Conservation (phyloP, 2,888 invertebrate genomes). For the Hedychridium roseum region DNA sequence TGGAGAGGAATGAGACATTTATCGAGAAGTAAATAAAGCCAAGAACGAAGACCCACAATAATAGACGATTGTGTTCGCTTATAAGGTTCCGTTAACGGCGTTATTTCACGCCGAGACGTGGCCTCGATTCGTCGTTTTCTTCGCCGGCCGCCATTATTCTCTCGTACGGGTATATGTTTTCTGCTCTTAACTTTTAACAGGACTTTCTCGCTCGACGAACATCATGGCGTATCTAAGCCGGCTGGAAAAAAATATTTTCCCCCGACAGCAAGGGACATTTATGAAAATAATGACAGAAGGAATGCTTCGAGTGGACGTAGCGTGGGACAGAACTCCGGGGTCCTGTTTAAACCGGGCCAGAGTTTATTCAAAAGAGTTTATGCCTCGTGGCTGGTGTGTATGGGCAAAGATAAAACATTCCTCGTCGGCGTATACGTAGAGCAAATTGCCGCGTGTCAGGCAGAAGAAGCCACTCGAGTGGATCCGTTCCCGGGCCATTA, state of each 20-base stretch:
- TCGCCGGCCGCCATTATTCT: slow-evolving; percentile 30
- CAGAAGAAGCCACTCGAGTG: slow-evolving; percentile 29
- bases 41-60: slow-evolving; percentile 34
- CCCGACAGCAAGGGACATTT: too few species aligned
- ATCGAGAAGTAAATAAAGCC: neutral
- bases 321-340: too few species aligned
- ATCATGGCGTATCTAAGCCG: too few species aligned
- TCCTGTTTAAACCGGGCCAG: too few species aligned
- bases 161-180: slow-evolving; percentile 33
- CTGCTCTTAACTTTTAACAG: slow-evolving; percentile 32
- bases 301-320: too few species aligned
- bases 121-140: slow-evolving; percentile 15
- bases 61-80: slow-evolving; percentile 35
- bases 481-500: slow-evolving; percentile 26
- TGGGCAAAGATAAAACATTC: too few species aligned
- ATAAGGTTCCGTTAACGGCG: slow-evolving; percentile 39
- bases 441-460: too few species aligned
- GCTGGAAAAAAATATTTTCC: too few species aligned
- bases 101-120: slow-evolving; percentile 28
- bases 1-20: neutral
- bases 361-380: too few species aligned
- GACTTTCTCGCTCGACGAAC: slow-evolving; percentile 39
- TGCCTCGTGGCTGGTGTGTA: too few species aligned
- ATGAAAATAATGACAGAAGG: too few species aligned
- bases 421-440: too few species aligned